Evolutionary conservation across 2,797 vertebrate species (phyloP).

Genomic region (Intellagama lesueurii): DNA sequence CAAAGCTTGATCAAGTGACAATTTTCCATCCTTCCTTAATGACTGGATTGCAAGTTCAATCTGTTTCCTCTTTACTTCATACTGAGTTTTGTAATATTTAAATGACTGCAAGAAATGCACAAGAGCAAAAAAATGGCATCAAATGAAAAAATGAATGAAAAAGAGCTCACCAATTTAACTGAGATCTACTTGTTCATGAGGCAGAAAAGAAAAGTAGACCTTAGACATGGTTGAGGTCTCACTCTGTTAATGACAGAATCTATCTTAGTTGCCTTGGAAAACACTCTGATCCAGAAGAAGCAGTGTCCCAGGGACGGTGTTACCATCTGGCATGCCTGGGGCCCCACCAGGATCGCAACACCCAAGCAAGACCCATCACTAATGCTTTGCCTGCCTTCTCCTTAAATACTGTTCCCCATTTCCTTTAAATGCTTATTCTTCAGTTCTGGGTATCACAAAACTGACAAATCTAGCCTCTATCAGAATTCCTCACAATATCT

Average conservation of each 20-base stretch:
- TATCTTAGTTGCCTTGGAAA: neutral
- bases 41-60: conserved; percentile 87
- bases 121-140: conserved; percentile 37
- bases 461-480: neutral
- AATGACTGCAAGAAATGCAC: conserved; percentile 82
- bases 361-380: neutral
- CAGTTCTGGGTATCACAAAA: neutral
- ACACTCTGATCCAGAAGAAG: neutral
- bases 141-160: conserved; percentile 3
- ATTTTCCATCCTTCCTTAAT: conserved; percentile 91
- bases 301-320: neutral
- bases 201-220: neutral
- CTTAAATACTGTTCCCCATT: no score
- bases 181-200: neutral
- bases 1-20: conserved; percentile 95
- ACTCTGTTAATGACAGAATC: neutral
- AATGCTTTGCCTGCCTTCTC: neutral
- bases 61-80: conserved; percentile 90
- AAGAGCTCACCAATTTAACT: neutral
- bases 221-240: neutral
- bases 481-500: neutral
- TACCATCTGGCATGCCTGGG: neutral
- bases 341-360: neutral
- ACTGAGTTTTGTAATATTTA: conserved; percentile 89
- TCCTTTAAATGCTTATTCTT: neutral